Base-by-base conservation (phyloP, 2,113 vertebrate species). In the Micronycteris hirsuta region DNA sequence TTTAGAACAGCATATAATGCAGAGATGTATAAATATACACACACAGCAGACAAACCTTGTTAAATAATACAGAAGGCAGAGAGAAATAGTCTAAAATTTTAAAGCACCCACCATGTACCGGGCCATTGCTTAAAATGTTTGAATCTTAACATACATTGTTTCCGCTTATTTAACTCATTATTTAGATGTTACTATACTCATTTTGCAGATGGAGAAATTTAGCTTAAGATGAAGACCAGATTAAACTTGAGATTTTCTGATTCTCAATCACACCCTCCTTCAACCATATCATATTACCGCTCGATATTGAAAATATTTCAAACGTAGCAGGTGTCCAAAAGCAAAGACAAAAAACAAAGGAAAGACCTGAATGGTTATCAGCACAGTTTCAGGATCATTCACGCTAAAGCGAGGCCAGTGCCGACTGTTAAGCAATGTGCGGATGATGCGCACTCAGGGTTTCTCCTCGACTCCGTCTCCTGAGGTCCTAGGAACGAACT, bases 21-120 rank as follows among this genome's bases (percentile, higher is more conserved):
- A 76, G 71, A 92, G 56, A 45, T 8, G 1, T 16, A 41, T 26
- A 78, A 54, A 63, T 41, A 36, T 5, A 17, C 9, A 61, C 41
- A 47, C 16, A n/a, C 4, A 41, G 24, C 13, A 36, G 56, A 74
- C 10, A 74, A 65, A 56, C 31, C 45, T 85, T 73, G 87, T 31
- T 67, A 86, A 52, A 47, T 67, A 65, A 58, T 68, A 82, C 86
- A 76, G 22, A 65, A 87, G 65, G 45, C n/a, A 80, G 22, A 94
- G 17, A 85, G 36, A 67, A 88, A 81, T 0, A 52, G 20, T 3
- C 14, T 68, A 22, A 86, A 1, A 78, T 63, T 95, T 49, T 80
- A 7, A 95, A 73, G 45, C 13, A 65, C 22, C 65, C 4, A 71
- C 15, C 26, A 20, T 4, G 54, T 49, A 33, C 6, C 12, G 26